Evolutionary conservation across 2,888 invertebrate genomes (phyloP), one percentile per base, ranked within the genome.

Genomic region (Bhutanitis thaidina): DNA sequence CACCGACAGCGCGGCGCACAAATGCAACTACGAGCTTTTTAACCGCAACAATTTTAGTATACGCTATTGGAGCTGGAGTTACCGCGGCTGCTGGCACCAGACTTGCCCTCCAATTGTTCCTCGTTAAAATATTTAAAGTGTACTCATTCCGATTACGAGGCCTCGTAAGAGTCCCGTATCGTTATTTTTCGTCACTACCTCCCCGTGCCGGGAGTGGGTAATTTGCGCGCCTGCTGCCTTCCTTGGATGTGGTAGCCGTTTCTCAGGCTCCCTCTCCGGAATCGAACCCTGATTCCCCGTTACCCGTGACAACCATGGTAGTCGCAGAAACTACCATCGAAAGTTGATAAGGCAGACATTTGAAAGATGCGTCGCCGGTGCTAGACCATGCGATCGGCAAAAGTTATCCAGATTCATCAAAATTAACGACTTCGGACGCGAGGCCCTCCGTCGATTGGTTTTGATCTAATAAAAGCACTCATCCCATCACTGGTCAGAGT

Each of bases 281-380:
- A 92, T 92, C 91, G 91, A 93, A 93, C 92, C 92, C 92, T 92
- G 90, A 93, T 93, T 92, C 92, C 90, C 92, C 92, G 92, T 93
- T 91, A 45, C 92, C 91, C n/a, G n/a, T 93, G 85, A 90, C 87
- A 83, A 91, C 91, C 92, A 92, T 91, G 92, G 91, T 91, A 92
- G 91, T 87, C 92, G 79, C 81, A 85, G 20, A 20, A 85, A 87
- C 90, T 91, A 92, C 92, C 91, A 90, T 92, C 92, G 88, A 20
- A 20, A 20, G 20, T 20, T 20, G 20, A 20, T 20, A 20, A 20
- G 20, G 20, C 20, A 20, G 20, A 20, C 20, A 20, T 20, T 20
- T 20, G 20, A 20, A 20, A 20, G 20, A 20, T 20, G 20, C 20
- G 20, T 20, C 20, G 20, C 20, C 20, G 20, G 20, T 20, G 20